phyloP scores from a whole-genome alignment of 1,140 invertebrate genomes.

The Philotrypesis tridentata region DNA sequence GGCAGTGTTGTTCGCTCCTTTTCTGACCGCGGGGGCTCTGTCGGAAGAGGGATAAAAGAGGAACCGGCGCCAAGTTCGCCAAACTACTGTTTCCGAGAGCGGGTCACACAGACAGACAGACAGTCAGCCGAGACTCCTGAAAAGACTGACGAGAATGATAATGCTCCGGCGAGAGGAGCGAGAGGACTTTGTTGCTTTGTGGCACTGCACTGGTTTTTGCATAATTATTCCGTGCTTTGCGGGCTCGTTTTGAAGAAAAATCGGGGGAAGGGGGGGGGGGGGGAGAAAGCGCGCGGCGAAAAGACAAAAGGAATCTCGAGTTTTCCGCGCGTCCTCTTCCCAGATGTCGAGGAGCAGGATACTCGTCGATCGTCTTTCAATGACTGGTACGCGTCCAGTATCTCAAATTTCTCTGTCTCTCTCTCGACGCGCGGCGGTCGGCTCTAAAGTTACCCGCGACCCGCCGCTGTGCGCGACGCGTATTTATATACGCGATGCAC shows the following conservation, averaged over 20 bases:
- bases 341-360: neutral
- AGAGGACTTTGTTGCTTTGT: neutral
- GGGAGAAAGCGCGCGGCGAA: too few species aligned
- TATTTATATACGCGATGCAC: neutral
- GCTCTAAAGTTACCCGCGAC: neutral
- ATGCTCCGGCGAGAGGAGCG: neutral
- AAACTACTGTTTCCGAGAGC: neutral
- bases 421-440: too few species aligned
- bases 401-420: neutral
- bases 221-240: too few species aligned
- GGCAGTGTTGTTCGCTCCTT: neutral
- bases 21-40: neutral
- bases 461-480: too few species aligned
- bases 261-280: too few species aligned
- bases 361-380: neutral
- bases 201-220: too few species aligned
- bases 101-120: too few species aligned
- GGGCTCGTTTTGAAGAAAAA: too few species aligned
- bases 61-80: neutral
- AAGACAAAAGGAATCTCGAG: neutral
- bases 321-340: neutral
- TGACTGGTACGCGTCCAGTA: too few species aligned
- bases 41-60: neutral
- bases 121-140: neutral
- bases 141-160: neutral